phyloP scores from a whole-genome alignment of 2,797 vertebrate genomes.

The Epinephelus malabaricus region DNA sequence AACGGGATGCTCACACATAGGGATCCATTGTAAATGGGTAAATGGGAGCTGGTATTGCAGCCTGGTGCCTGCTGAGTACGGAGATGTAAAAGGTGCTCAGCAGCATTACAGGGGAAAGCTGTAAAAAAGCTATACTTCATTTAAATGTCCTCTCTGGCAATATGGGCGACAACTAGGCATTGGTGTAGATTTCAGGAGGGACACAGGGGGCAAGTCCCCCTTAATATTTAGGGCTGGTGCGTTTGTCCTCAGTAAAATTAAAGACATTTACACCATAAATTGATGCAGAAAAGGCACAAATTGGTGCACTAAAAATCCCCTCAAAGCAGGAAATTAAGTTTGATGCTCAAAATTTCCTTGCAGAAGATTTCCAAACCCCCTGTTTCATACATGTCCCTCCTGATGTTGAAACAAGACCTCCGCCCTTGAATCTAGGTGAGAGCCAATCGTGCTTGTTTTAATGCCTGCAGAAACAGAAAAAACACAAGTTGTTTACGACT shows the following conservation, averaged over 20 bases:
- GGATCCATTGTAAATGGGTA: conserved; percentile 2
- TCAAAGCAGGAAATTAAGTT: too few species aligned
- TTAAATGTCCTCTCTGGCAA: neutral
- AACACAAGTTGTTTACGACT: neutral
- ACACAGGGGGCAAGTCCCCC: too few species aligned
- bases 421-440: neutral
- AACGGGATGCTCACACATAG: neutral
- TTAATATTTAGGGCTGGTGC: too few species aligned
- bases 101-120: neutral
- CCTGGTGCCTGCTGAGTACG: neutral
- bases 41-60: neutral
- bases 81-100: neutral
- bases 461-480: neutral
- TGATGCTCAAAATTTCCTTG: too few species aligned
- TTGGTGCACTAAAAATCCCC: too few species aligned
- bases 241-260: too few species aligned
- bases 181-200: too few species aligned
- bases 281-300: too few species aligned
- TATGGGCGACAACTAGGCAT: neutral
- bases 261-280: too few species aligned
- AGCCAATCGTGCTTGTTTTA: neutral
- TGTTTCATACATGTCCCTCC: too few species aligned
- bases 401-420: too few species aligned
- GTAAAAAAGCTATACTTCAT: neutral
- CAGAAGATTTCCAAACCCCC: too few species aligned